A percentile compares a stretch with the other conserved stretches of the same genome.
phyloP scores from a whole-genome alignment of 1,140 invertebrate species.

The Anthonomus grandis region DNA sequence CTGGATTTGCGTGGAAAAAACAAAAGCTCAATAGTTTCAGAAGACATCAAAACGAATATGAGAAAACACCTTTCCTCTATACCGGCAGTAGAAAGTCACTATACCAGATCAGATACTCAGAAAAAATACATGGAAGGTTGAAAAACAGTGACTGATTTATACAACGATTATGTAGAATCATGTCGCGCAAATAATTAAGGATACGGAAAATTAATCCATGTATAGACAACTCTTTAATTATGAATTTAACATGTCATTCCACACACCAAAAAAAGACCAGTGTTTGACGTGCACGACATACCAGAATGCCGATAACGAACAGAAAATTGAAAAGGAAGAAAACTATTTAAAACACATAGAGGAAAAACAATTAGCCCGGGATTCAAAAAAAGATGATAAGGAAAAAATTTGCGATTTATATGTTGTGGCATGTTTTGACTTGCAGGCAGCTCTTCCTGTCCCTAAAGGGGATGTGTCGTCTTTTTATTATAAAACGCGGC shows the following conservation, averaged over 20 bases:
- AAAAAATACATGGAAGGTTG: slow-evolving; percentile 36
- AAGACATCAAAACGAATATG: slow-evolving; percentile 10
- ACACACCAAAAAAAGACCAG: slow-evolving; percentile 34
- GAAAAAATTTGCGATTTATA: too few relatives aligned
- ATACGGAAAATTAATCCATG: slow-evolving; percentile 16
- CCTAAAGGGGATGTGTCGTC: slow-evolving; percentile 41
- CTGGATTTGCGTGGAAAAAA: slow-evolving; percentile 10
- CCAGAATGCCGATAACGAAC: too few relatives aligned
- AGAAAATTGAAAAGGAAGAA: too few relatives aligned
- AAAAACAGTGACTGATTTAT: slow-evolving; percentile 33
- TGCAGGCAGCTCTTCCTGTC: slow-evolving; percentile 42
- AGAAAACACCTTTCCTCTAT: slow-evolving; percentile 10
- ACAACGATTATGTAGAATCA: slow-evolving; percentile 27
- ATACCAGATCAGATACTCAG: slow-evolving; percentile 29
- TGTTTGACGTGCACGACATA: slow-evolving; percentile 37
- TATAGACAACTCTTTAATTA: slow-evolving; percentile 12
- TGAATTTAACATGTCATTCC: slow-evolving; percentile 23
- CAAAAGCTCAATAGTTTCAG: background rate
- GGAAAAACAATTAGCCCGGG: too few relatives aligned
- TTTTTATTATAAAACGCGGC: slow-evolving; percentile 50
- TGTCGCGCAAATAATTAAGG: slow-evolving; percentile 1
- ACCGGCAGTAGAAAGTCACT: slow-evolving; percentile 24
- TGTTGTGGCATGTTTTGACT: too few relatives aligned
- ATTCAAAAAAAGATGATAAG: too few relatives aligned
- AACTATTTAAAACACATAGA: too few relatives aligned